phyloP scores from a whole-genome alignment of 2,888 invertebrate species.

The Siphlonurus alternatus region DNA sequence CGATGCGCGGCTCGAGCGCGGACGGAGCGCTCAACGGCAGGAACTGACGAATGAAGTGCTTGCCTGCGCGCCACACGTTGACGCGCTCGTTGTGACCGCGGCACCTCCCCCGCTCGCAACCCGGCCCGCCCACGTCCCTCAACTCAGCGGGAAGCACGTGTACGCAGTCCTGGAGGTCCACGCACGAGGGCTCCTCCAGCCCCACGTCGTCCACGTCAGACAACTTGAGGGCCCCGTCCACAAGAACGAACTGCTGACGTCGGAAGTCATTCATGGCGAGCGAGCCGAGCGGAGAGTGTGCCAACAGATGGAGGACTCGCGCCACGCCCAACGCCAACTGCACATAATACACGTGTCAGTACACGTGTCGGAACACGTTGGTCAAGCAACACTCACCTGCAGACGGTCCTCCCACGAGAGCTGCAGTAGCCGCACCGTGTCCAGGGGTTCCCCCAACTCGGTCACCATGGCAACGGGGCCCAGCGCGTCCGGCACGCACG shows the following conservation, averaged over 20 bases:
- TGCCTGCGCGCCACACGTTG: slow-evolving; percentile 14
- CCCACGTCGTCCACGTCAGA: slow-evolving; percentile 30
- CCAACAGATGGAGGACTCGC: slow-evolving; percentile 24
- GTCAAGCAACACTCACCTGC: slow-evolving; percentile 22
- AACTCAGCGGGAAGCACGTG: slow-evolving; percentile 3
- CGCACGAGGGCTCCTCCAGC: slow-evolving; percentile 20
- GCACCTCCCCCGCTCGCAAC: background rate
- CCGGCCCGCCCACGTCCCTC: background rate
- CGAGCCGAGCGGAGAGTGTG: slow-evolving; percentile 26
- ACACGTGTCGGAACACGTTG: background rate
- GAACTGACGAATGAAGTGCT: slow-evolving; percentile 13
- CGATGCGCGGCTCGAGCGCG: slow-evolving; percentile 11
- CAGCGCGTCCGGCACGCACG: slow-evolving; percentile 24
- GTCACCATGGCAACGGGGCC: slow-evolving; percentile 23
- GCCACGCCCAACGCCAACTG: slow-evolving; percentile 22
- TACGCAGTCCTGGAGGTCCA: background rate
- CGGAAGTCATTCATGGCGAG: slow-evolving; percentile 30
- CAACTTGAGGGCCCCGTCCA: slow-evolving; percentile 26
- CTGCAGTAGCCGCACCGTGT: slow-evolving; percentile 28
- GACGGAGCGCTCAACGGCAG: slow-evolving; percentile 13
- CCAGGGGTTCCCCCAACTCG: slow-evolving; percentile 29
- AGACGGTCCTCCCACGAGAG: slow-evolving; percentile 31
- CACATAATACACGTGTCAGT: slow-evolving; percentile 8
- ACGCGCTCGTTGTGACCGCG: slow-evolving; percentile 12
- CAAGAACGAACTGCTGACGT: slow-evolving; percentile 30